phyloP scores from a whole-genome alignment of 2,113 vertebrate genomes.

The Electrona antarctica region DNA sequence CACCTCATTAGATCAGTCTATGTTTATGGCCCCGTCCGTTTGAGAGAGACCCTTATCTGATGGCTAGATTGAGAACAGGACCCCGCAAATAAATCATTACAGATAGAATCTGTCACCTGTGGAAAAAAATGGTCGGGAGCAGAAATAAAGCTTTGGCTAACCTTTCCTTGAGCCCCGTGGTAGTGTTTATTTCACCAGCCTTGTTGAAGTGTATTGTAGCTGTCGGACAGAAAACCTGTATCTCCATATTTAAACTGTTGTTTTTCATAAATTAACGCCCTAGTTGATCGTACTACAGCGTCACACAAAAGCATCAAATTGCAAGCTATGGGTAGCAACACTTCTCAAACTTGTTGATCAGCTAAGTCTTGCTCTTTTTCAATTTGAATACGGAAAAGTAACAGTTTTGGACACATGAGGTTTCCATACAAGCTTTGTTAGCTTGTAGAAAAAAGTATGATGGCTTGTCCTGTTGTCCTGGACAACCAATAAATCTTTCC shows the following conservation, averaged over 20 bases:
- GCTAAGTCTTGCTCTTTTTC: too few species aligned
- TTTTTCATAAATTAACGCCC: too few species aligned
- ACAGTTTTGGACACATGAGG: too few species aligned
- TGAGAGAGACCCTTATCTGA: slow-evolving; percentile 39
- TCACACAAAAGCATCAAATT: too few species aligned
- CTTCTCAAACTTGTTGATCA: too few species aligned
- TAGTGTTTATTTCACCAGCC: neutral
- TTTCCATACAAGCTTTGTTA: too few species aligned
- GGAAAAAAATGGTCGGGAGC: slow-evolving; percentile 6
- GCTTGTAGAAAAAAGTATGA: too few species aligned
- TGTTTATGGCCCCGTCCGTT: slow-evolving; percentile 17
- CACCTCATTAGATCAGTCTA: slow-evolving; percentile 40
- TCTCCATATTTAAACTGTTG: neutral
- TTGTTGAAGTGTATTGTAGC: neutral
- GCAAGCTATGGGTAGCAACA: too few species aligned
- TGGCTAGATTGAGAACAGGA: slow-evolving; percentile 46
- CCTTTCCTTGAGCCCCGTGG: slow-evolving; percentile 10
- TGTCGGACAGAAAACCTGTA: neutral
- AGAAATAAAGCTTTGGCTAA: neutral
- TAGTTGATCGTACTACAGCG: too few species aligned
- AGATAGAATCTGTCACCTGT: slow-evolving; percentile 17
- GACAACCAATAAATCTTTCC: too few species aligned
- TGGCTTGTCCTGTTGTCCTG: too few species aligned
- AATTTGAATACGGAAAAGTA: too few species aligned
- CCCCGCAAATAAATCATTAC: slow-evolving; percentile 3